Percentiles rank a stretch among this genome's conserved stretches.
These are phyloP conservation scores for Heliothis virescens DNA, from an alignment of 1,140 invertebrate species.

Conservation along the genomic window DNA sequence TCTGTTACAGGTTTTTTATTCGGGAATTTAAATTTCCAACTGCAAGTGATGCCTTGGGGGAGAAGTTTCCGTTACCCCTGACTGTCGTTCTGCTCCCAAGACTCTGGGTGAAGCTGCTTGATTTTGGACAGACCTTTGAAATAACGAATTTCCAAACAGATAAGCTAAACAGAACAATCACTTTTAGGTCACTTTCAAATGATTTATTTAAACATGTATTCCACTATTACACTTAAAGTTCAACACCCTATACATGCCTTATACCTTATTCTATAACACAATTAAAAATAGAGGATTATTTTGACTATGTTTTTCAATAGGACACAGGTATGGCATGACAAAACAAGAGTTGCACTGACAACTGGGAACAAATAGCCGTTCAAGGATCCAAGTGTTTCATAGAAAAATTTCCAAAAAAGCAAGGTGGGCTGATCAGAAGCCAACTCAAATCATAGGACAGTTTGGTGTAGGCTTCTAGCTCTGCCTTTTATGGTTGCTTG, in stretches of 20 bases:
- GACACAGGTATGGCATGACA: conserved; percentile 97
- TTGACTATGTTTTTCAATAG: conserved; percentile 73
- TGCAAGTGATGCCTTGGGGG: conserved; percentile 98
- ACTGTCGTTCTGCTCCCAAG: conserved; percentile 87
- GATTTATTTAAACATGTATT: too few relatives aligned
- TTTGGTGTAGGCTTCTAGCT: conserved; percentile 99
- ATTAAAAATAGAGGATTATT: too few relatives aligned
- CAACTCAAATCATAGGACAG: conserved; percentile 97
- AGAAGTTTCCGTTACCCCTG: conserved; percentile 93
- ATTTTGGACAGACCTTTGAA: conserved; percentile 90
- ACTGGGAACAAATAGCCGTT: conserved; percentile 98
- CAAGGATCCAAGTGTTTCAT: conserved; percentile 98
- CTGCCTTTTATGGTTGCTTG: conserved; percentile 98
- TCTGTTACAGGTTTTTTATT: conserved; percentile 93
- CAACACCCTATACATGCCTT: too few relatives aligned
- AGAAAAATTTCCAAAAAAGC: conserved; percentile 93
- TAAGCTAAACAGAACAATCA: conserved; percentile 94
- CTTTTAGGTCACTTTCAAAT: conserved; percentile 91
- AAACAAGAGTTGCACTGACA: conserved; percentile 95
- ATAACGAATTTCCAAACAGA: conserved; percentile 97
- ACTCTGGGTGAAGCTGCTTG: conserved; percentile 78
- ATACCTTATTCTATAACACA: too few relatives aligned
- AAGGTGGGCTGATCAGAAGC: conserved; percentile 88
- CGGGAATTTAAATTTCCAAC: conserved; percentile 98
- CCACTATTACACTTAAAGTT: too few relatives aligned